phyloP scores from a whole-genome alignment of 64 coral and sea anemone species.

The Exaiptasia diaphana region DNA sequence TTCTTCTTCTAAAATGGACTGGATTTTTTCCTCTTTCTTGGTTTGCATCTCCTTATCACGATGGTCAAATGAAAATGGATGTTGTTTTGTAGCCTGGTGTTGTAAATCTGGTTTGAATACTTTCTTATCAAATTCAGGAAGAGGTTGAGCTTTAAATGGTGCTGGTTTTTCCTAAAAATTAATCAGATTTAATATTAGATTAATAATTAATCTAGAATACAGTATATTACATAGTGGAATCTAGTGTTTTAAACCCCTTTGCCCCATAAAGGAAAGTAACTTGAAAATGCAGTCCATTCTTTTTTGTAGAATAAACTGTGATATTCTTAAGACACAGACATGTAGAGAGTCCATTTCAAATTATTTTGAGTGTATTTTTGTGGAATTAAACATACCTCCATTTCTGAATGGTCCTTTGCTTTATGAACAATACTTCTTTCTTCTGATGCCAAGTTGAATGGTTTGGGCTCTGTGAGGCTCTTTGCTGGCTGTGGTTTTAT shows the following conservation, averaged over 20 bases:
- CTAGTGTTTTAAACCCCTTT: background rate
- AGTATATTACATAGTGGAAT: background rate
- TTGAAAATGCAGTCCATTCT: background rate
- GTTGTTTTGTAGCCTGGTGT: slow-evolving; percentile 45
- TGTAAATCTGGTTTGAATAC: slow-evolving; percentile 80
- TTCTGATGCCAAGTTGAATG: slow-evolving; percentile 79
- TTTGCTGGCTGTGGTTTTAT: slow-evolving; percentile 69
- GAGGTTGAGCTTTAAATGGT: slow-evolving; percentile 76
- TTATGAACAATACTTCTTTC: too few relatives aligned
- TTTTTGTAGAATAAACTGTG: too few relatives aligned
- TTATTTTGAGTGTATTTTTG: too few relatives aligned
- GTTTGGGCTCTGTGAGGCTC: slow-evolving; percentile 62
- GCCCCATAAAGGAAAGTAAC: background rate
- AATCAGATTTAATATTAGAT: background rate
- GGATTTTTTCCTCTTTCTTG: slow-evolving; percentile 87
- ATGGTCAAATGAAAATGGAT: slow-evolving; percentile 90
- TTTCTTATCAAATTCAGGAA: slow-evolving; percentile 67
- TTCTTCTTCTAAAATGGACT: slow-evolving; percentile 59
- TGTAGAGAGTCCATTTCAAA: too few relatives aligned
- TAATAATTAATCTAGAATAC: background rate
- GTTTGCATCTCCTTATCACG: slow-evolving; percentile 66
- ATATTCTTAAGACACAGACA: too few relatives aligned
- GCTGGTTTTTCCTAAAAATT: slow-evolving; percentile 41
- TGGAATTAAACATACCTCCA: too few relatives aligned
- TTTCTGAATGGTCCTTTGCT: too few relatives aligned